These are phyloP conservation scores for Oncorhynchus clarkii DNA, from an alignment of 2,113 vertebrate species.

Conservation along the genomic window DNA sequence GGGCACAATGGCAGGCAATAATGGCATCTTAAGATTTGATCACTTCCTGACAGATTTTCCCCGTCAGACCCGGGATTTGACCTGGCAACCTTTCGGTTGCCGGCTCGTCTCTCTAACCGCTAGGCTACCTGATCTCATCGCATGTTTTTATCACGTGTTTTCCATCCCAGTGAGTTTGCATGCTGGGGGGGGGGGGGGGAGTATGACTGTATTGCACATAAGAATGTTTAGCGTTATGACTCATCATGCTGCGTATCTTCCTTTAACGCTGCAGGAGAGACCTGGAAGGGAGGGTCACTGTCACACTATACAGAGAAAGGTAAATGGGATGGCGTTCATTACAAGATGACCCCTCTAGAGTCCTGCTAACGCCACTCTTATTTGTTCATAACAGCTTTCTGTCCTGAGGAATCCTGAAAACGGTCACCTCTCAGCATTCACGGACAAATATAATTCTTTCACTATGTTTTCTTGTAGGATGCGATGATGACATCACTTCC, in stretches of 20 bases:
- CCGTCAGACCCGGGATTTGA: too few species aligned
- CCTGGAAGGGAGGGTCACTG: constrained; percentile 63
- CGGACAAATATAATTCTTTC: too few species aligned
- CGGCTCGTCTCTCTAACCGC: too few species aligned
- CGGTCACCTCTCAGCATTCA: too few species aligned
- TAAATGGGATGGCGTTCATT: constrained; percentile 34
- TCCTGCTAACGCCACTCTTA: too few species aligned
- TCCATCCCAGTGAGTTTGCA: background rate
- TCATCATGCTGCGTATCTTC: background rate
- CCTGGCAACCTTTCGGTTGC: too few species aligned
- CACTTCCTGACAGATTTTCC: too few species aligned
- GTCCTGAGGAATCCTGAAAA: too few species aligned
- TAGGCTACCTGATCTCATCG: background rate
- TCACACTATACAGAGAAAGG: constrained; percentile 74
- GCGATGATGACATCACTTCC: background rate
- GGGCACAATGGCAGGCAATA: too few species aligned
- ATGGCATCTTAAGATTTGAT: too few species aligned
- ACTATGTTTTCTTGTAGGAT: background rate
- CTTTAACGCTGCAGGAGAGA: constrained; percentile 65
- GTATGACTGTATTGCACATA: constrained; percentile 16
- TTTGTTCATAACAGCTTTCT: too few species aligned
- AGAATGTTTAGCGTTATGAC: constrained; percentile 8
- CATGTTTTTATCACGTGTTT: background rate
- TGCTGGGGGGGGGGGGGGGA: background rate
- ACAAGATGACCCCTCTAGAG: too few species aligned